phyloP scores from a whole-genome alignment of 2,797 vertebrate genomes.

The Clangula hyemalis region DNA sequence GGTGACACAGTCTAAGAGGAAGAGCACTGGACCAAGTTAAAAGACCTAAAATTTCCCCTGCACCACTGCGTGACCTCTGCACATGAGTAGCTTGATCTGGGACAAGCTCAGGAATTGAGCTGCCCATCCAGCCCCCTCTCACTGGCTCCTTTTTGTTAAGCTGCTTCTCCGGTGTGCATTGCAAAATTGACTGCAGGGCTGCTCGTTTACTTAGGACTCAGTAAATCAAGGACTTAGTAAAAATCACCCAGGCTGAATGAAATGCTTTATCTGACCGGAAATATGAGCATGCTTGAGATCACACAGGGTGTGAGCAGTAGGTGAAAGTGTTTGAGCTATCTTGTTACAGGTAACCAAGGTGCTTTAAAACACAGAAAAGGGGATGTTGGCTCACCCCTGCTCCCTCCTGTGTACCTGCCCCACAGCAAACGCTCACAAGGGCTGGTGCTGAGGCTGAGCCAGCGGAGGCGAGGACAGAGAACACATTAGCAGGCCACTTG shows the following conservation, averaged over 20 bases:
- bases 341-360: background rate
- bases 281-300: background rate
- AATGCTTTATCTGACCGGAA: background rate
- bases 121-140: background rate
- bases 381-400: background rate
- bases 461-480: background rate
- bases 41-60: background rate
- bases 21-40: background rate
- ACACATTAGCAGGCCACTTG: background rate
- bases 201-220: background rate
- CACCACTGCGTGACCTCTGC: accelerated
- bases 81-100: background rate
- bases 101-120: background rate
- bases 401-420: accelerated
- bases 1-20: background rate
- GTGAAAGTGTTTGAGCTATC: background rate
- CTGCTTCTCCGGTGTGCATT: background rate
- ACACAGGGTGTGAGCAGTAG: background rate
- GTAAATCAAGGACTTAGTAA: background rate
- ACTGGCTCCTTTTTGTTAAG: background rate
- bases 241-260: background rate
- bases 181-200: background rate
- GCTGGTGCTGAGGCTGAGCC: background rate
- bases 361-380: background rate
- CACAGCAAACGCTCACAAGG: accelerated